These are phyloP conservation scores for Pseudomugil tenellus DNA, from an alignment of 2,797 vertebrate genomes.

Conservation along the genomic window DNA sequence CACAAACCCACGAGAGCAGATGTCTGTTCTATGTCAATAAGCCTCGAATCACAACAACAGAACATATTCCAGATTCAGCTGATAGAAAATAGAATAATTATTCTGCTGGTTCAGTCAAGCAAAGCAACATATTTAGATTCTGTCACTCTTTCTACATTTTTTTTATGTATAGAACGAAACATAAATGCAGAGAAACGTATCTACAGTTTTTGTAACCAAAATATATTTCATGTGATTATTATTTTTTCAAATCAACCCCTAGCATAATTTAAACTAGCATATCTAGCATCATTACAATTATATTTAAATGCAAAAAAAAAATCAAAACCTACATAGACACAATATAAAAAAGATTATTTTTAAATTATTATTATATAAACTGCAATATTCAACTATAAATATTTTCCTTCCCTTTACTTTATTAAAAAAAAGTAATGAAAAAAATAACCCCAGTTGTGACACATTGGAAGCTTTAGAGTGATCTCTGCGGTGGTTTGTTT, in stretches of 20 bases:
- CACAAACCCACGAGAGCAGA: slow-evolving; percentile 45
- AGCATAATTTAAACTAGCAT: background rate
- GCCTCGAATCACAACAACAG: slow-evolving; percentile 46
- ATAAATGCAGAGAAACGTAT: slow-evolving; percentile 4
- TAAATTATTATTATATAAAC: no score
- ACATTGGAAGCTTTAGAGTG: slow-evolving; percentile 16
- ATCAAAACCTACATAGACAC: slow-evolving; percentile 1
- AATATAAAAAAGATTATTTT: no score
- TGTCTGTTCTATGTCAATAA: slow-evolving; percentile 48
- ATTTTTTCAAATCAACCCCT: slow-evolving; percentile 11
- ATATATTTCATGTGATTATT: slow-evolving; percentile 32
- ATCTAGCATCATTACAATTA: background rate
- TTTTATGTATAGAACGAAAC: slow-evolving; percentile 8
- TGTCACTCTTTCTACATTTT: slow-evolving; percentile 19
- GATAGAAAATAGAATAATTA: slow-evolving; percentile 47
- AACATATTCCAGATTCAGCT: slow-evolving; percentile 40
- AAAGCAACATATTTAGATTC: slow-evolving; percentile 25
- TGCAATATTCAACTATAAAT: slow-evolving; percentile 9
- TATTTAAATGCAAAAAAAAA: slow-evolving; percentile 8
- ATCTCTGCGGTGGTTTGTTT: slow-evolving; percentile 33
- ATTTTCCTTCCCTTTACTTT: slow-evolving; percentile 3
- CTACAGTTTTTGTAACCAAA: slow-evolving; percentile 7
- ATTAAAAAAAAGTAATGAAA: background rate
- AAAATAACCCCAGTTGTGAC: slow-evolving; percentile 26
- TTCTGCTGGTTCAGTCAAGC: slow-evolving; percentile 22